Percentiles rank a stretch among this genome's conserved stretches.
Conservation (phyloP, 2,888 invertebrate species). For the Heliconius erato region DNA sequence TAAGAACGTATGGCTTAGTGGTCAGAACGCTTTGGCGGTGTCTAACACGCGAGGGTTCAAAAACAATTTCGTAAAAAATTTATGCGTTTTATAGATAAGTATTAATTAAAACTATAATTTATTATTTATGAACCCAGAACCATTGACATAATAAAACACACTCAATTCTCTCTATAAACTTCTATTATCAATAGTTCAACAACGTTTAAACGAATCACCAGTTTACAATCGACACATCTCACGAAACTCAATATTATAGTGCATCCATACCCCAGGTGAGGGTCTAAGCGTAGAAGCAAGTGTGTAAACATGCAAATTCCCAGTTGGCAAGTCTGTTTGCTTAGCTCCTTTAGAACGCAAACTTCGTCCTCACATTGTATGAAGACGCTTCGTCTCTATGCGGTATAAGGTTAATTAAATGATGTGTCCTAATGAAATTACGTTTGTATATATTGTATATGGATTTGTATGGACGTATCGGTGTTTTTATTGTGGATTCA, state of each 20-base stretch:
- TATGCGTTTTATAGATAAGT: too few relatives aligned
- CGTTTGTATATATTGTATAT: background rate
- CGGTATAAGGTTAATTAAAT: conserved; percentile 69
- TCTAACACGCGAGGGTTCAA: too few relatives aligned
- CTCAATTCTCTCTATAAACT: background rate
- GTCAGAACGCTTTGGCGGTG: too few relatives aligned
- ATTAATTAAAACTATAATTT: background rate
- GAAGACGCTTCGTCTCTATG: conserved; percentile 67
- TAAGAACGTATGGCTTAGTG: too few relatives aligned
- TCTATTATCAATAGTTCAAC: background rate
- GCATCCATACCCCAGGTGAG: conserved; percentile 21
- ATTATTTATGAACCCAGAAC: background rate
- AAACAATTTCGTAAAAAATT: too few relatives aligned
- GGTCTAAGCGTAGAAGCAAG: conserved; percentile 41
- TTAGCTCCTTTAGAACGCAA: conserved; percentile 67
- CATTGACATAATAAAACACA: background rate
- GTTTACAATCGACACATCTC: conserved; percentile 7
- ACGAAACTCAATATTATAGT: background rate
- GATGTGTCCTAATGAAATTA: conserved; percentile 43
- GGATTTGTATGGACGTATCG: background rate
- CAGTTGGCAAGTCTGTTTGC: conserved; percentile 73
- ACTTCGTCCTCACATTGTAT: conserved; percentile 67
- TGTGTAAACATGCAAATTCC: conserved; percentile 74
- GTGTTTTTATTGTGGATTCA: background rate
- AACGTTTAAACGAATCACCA: background rate